A percentile compares a stretch with the other conserved stretches of the same genome.
phyloP scores from a whole-genome alignment of 2,888 invertebrate species.

The Hyles lineata region DNA sequence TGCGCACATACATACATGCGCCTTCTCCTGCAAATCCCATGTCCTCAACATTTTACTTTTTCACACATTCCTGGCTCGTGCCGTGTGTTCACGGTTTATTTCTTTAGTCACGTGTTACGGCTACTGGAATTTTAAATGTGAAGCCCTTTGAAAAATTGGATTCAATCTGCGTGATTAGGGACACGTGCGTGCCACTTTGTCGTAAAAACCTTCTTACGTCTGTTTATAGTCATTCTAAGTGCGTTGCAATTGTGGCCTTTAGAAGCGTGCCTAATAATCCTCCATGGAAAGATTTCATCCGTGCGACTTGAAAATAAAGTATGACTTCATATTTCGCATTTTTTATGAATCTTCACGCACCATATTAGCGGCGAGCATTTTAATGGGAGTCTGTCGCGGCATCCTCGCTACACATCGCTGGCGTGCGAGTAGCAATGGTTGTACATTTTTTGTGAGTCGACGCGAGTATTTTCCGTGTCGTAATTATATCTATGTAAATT shows the following conservation, averaged over 20 bases:
- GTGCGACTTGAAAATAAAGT: constrained; percentile 27
- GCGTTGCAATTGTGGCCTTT: constrained; percentile 29
- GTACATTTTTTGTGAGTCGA: constrained; percentile 43
- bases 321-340: constrained; percentile 54
- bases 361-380: constrained; percentile 54
- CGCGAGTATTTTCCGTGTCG: constrained; percentile 53
- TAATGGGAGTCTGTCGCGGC: constrained; percentile 71
- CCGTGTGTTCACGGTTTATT: constrained; percentile 65
- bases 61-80: constrained; percentile 75
- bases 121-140: constrained; percentile 41
- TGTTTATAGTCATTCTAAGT: constrained; percentile 36
- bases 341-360: constrained; percentile 45
- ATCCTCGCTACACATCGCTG: constrained; percentile 58
- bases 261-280: constrained; percentile 2
- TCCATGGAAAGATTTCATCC: not conserved
- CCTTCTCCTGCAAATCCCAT: constrained; percentile 41
- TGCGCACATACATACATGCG: constrained; percentile 17
- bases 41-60: constrained; percentile 52
- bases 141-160: constrained; percentile 34
- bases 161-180: constrained; percentile 35
- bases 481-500: constrained; percentile 79
- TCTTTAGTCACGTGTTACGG: constrained; percentile 54
- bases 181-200: constrained; percentile 28
- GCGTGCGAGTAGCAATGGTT: constrained; percentile 36
- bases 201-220: not conserved